phyloP scores from a whole-genome alignment of 2,888 invertebrate genomes.

The Blastobasis adustella region DNA sequence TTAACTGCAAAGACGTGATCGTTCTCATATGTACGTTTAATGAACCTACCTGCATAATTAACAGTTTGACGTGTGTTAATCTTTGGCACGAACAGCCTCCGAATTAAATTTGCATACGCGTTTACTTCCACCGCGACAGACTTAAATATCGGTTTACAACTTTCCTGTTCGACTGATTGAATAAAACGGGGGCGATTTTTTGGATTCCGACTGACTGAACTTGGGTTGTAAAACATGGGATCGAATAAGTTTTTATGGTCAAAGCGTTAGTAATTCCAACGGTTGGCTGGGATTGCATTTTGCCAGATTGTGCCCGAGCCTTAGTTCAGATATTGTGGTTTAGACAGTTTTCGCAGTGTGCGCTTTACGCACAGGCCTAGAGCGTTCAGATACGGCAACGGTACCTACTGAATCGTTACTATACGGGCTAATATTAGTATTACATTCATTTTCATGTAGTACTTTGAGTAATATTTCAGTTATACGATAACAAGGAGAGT shows the following conservation, averaged over 20 bases:
- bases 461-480: too few relatives aligned
- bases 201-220: too few relatives aligned
- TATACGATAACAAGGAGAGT: too few relatives aligned
- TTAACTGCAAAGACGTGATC: constrained; percentile 45
- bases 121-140: neutral
- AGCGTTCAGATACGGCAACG: neutral
- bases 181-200: constrained; percentile 1
- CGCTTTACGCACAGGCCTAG: constrained; percentile 14
- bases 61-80: too few relatives aligned
- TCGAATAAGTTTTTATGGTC: constrained; percentile 24
- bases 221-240: constrained; percentile 1
- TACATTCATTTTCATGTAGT: too few relatives aligned
- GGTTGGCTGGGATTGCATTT: constrained; percentile 22
- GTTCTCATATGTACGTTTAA: constrained; percentile 33
- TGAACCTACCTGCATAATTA: constrained; percentile 32
- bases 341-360: constrained; percentile 24
- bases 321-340: constrained; percentile 6
- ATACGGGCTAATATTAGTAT: too few relatives aligned
- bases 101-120: neutral
- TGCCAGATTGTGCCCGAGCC: constrained; percentile 30
- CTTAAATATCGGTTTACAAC: neutral
- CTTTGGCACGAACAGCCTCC: too few relatives aligned
- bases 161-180: constrained; percentile 1
- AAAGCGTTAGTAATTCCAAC: constrained; percentile 18
- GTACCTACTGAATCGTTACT: neutral